Conservation (phyloP, 2,113 vertebrate species). For the Pelvicachromis taeniatus region DNA sequence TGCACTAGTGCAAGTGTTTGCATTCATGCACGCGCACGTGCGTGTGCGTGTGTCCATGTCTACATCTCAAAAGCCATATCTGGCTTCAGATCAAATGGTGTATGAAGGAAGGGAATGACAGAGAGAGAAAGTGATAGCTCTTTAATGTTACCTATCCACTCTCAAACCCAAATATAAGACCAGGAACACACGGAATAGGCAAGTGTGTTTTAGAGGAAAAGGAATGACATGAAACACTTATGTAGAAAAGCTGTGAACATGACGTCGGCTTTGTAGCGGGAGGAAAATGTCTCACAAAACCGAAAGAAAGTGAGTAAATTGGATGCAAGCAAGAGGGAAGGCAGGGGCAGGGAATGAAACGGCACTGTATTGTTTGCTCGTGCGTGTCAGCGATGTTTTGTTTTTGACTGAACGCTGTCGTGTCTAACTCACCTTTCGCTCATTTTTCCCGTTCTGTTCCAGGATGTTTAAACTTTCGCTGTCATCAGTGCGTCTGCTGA, state of each 20-base stretch:
- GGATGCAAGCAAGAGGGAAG: constrained; percentile 44
- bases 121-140: constrained; percentile 67
- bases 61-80: constrained; percentile 66
- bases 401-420: constrained; percentile 32
- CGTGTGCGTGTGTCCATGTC: constrained; percentile 31
- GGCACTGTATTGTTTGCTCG: constrained; percentile 44
- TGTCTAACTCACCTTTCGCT: constrained; percentile 11
- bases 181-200: constrained; percentile 56
- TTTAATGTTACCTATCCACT: constrained; percentile 71
- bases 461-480: constrained; percentile 23
- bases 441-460: neutral
- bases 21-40: constrained; percentile 7
- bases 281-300: constrained; percentile 40
- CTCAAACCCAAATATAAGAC: constrained; percentile 68
- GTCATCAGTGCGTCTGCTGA: neutral
- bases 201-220: constrained; percentile 63
- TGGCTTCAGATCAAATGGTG: constrained; percentile 68
- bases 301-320: constrained; percentile 52
- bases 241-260: constrained; percentile 67
- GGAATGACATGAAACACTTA: constrained; percentile 67
- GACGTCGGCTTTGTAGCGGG: constrained; percentile 62
- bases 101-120: constrained; percentile 70
- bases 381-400: constrained; percentile 11
- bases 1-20: constrained; percentile 25
- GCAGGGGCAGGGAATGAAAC: constrained; percentile 28